A percentile compares a stretch with the other conserved stretches of the same genome.
These are phyloP conservation scores for Falco naumanni DNA, from an alignment of 2,797 vertebrate genomes.

Conservation along the genomic window DNA sequence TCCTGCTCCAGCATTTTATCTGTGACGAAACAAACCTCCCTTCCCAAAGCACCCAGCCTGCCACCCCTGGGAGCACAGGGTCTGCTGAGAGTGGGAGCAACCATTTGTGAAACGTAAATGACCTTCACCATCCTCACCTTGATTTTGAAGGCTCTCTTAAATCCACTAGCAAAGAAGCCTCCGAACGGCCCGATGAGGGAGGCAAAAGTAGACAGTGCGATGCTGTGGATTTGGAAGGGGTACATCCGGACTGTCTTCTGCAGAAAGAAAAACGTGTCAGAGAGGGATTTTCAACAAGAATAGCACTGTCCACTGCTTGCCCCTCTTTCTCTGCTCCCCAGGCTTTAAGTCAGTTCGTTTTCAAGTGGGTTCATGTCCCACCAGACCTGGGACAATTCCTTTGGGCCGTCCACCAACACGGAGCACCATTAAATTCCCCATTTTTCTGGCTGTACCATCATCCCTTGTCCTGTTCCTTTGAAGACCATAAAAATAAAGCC, in stretches of 20 bases:
- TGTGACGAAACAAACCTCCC: neutral
- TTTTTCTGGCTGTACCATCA: neutral
- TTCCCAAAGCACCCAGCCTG: neutral
- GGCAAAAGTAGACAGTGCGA: conserved; percentile 93
- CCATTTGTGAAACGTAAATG: too few relatives aligned
- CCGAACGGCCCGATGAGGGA: conserved; percentile 96
- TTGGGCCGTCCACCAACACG: neutral
- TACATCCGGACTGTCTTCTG: conserved; percentile 92
- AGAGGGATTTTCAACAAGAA: neutral
- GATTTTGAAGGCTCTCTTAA: conserved; percentile 98
- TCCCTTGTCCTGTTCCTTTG: neutral
- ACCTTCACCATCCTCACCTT: conserved; percentile 80
- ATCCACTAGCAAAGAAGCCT: conserved; percentile 98
- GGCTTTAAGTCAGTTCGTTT: neutral
- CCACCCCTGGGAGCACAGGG: neutral
- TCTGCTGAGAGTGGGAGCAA: neutral
- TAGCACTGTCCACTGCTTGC: accelerated
- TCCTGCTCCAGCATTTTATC: neutral
- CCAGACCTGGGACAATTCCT: neutral
- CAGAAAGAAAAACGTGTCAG: neutral
- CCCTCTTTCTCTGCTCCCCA: neutral
- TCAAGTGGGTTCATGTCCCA: neutral
- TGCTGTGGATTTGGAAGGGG: conserved; percentile 99
- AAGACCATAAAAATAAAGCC: neutral
- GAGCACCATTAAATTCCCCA: neutral